Base-by-base conservation (phyloP, 2,888 invertebrate genomes). In the Melinaea menophilus region DNA sequence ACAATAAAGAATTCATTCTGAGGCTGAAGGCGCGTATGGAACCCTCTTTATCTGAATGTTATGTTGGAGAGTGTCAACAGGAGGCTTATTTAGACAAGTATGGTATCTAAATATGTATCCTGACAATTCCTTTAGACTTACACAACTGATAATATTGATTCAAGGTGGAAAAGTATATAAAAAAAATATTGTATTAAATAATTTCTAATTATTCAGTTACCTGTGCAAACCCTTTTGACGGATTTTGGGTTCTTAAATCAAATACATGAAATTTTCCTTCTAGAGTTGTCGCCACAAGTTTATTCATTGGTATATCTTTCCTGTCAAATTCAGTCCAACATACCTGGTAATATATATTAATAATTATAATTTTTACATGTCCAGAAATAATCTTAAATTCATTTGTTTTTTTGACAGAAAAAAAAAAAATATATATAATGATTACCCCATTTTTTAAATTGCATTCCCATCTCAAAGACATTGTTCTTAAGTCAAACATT, bases 281-380 rank as follows among this genome's bases (percentile, higher is more conserved):
- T 5, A 99, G 85, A 0, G 98, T 97, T 0, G 98, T 97, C 0
- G 95, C 97, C 0, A 96, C 95, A 72, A 99, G 82, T 87, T 99
- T 99, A 81, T 99, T 99, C 97, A 98, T 98, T 66, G 94, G 93
- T 76, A 98, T 98, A 78, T 98, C 97, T 78, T 95, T 95, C 41
- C 98, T 92, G 80, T 99, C 98, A 82, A 99, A 99, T 81, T 99
- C 97, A 41, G 96, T 73, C 31, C 93, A 92, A 74, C 98, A 98
- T 0, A 97, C 92, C 93, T 71, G 46, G n/a, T 58, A 61, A 13
- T n/a, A 45, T 34, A 48, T 51, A 51, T 31, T 22, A 51, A 51
- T 3, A 2, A 47, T 12, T 5, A 12, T 51, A 51, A 51, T 51
- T 51, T n/a, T 22, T 5, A 13, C 4, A 22, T 7, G 9, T 2